Base-by-base conservation (phyloP, 2,797 vertebrate genomes). In the Acanthopagrus latus region DNA sequence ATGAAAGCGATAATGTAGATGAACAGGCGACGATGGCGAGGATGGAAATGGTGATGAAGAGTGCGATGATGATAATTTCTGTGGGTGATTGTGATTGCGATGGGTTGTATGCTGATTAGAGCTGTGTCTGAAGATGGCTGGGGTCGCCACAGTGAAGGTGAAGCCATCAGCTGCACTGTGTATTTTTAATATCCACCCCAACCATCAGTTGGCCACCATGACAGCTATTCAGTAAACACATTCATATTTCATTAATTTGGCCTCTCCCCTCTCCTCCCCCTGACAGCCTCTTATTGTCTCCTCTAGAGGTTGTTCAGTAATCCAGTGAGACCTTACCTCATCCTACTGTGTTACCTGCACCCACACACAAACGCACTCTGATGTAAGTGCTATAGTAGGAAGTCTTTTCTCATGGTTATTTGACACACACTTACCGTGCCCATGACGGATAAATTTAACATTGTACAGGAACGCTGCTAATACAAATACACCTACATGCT, bases 231-330 rank as follows among this genome's bases (percentile, higher is more conserved):
- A 94, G 93, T 96, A 96, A 96, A 96, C 96, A 94, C 94, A 94
- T 96, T 97, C 94, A 95, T 96, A 95, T 97, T 96, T 96, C 94
- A 96, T 96, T 94, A 95, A 94, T 93, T 71, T 83, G 75, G 91
- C 86, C 87, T 94, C 94, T 93, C 93, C 67, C 63, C 68, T 76
- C 87, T 82, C 81, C 81, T 76, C 76, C 85, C 78, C 78, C 74
- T 71, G 74, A 74, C 25, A 44, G 78, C 78, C 89, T 89, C 87
- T 89, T 87, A 88, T 89, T 91, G 87, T 90, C 88, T 84, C 85
- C 81, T 91, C 64, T 71, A 67, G 86, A 90, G 87, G 83, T 88
- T 88, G 88, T 86, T 91, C 74, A 77, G 74, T 86, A 88, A 87
- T 89, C 79, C 87, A 80, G 50, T 43, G 81, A 86, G 85, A 84